phyloP scores from a whole-genome alignment of 2,797 vertebrate genomes.

The Tangara arthus region DNA sequence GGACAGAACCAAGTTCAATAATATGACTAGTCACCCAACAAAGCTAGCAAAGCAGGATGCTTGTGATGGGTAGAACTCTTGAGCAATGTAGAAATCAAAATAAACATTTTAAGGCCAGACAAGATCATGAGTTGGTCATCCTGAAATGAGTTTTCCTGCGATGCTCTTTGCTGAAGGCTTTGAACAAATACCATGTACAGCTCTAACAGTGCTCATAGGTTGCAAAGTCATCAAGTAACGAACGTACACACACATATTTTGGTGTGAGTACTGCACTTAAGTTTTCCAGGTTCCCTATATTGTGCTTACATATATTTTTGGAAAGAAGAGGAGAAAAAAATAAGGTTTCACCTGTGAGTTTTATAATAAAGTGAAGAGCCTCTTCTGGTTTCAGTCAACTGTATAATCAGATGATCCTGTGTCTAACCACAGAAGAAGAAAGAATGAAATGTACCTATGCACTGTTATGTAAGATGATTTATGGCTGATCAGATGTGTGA shows the following conservation, averaged over 20 bases:
- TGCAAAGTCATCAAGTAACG: neutral
- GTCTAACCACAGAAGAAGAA: conserved; percentile 50
- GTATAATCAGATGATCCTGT: conserved; percentile 57
- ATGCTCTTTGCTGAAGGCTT: neutral
- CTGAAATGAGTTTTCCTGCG: neutral
- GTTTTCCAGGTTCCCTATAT: neutral
- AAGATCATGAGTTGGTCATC: neutral
- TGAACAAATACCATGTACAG: neutral
- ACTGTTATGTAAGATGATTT: conserved; percentile 52
- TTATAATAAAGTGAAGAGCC: conserved; percentile 23
- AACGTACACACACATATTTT: neutral
- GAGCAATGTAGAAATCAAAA: neutral
- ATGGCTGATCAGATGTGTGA: conserved; percentile 39
- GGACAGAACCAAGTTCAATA: neutral
- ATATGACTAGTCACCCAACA: neutral
- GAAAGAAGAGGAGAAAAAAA: neutral
- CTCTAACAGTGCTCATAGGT: neutral
- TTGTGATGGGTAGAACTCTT: neutral
- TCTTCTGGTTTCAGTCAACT: conserved; percentile 67
- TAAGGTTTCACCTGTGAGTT: neutral
- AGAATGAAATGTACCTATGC: conserved; percentile 45
- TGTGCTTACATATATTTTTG: neutral
- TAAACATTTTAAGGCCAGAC: neutral
- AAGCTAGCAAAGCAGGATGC: neutral
- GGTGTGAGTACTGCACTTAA: neutral